These are phyloP conservation scores for Prolemur simus DNA, from an alignment of 2,113 vertebrate genomes.

Conservation along the genomic window DNA sequence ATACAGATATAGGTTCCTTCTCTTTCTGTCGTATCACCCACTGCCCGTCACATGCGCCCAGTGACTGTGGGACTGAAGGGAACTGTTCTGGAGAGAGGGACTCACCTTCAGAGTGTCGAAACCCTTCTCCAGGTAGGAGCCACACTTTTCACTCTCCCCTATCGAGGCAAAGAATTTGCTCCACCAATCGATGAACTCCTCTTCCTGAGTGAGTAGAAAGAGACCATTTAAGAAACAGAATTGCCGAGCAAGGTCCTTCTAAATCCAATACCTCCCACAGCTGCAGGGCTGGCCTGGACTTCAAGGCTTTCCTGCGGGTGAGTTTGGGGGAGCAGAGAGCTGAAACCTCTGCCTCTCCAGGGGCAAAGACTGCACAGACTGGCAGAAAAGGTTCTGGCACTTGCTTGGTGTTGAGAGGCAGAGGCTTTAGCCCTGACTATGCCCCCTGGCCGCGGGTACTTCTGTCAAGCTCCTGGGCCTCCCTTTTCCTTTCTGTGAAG, in stretches of 20 bases:
- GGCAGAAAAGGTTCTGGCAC: neutral
- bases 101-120: constrained; percentile 94
- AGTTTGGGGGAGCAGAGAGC: neutral
- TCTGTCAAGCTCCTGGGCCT: neutral
- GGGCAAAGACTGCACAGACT: neutral
- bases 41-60: neutral
- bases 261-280: neutral
- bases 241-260: neutral
- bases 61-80: neutral
- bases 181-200: constrained; percentile 99
- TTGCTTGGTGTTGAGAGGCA: neutral
- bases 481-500: neutral
- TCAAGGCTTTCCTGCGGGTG: neutral
- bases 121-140: constrained; percentile 93
- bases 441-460: neutral
- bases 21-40: neutral
- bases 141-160: constrained; percentile 93
- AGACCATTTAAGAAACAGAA: neutral
- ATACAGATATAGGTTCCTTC: neutral
- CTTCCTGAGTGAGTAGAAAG: constrained; percentile 85
- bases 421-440: neutral
- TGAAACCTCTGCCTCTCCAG: neutral
- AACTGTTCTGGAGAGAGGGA: neutral
- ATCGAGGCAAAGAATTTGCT: constrained; percentile 96
- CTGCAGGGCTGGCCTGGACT: neutral